These are phyloP conservation scores for Dendronephthya gigantea DNA, from an alignment of 64 coral and sea anemone genomes.

Conservation along the genomic window DNA sequence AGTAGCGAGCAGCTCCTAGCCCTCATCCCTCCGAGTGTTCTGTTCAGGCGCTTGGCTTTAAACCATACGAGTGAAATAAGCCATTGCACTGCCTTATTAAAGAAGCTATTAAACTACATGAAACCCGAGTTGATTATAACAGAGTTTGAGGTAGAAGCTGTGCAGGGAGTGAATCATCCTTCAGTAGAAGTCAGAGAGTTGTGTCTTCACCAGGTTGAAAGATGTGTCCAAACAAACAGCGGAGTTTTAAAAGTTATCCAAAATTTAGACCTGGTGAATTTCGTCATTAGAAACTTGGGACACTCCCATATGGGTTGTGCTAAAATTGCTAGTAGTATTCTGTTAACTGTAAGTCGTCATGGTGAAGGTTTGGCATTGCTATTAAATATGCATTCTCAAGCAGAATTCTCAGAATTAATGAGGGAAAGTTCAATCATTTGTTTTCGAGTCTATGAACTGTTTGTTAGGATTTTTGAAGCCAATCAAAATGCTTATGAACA, in stretches of 20 bases:
- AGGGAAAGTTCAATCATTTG: conserved; percentile 54
- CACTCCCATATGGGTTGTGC: conserved; percentile 49
- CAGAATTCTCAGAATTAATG: conserved; percentile 62
- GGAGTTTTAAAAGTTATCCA: conserved; percentile 62
- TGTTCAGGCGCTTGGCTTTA: not conserved
- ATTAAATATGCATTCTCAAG: conserved; percentile 58
- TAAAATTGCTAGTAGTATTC: conserved; percentile 53
- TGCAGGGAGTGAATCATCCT: conserved; percentile 86
- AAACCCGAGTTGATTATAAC: conserved; percentile 54
- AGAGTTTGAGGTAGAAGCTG: conserved; percentile 59
- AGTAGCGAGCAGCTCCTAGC: not conserved
- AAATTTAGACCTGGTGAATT: conserved; percentile 65
- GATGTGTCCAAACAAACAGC: conserved; percentile 60
- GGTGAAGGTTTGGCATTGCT: conserved; percentile 59
- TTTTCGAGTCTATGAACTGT: conserved; percentile 72
- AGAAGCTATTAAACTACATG: conserved; percentile 62
- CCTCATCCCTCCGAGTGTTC: not conserved
- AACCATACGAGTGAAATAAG: conserved; percentile 23
- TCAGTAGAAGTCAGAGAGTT: conserved; percentile 66
- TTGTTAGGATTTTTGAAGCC: conserved; percentile 38
- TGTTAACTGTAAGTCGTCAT: conserved; percentile 62
- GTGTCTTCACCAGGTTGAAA: conserved; percentile 64
- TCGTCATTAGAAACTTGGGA: conserved; percentile 46
- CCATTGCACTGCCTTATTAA: conserved; percentile 63
- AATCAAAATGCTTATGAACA: conserved; percentile 40